Percentiles rank a stretch among this genome's conserved stretches.
Conservation (phyloP, 1,140 invertebrate species). For the Pemphigus obesinymphae region DNA sequence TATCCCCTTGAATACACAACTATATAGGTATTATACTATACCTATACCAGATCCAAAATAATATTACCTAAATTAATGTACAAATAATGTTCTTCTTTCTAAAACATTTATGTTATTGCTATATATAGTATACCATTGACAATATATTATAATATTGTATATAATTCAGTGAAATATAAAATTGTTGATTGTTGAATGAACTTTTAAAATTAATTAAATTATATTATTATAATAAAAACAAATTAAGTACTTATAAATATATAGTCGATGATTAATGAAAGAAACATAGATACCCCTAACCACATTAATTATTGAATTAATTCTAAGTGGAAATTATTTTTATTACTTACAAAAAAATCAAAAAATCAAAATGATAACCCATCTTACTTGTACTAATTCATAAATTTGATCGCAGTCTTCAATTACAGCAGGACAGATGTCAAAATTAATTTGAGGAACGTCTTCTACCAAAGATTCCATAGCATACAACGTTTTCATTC, state of each 20-base stretch:
- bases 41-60: too few relatives aligned
- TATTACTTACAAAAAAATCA: background rate
- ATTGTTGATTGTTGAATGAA: too few relatives aligned
- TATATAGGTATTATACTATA: too few relatives aligned
- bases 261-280: background rate
- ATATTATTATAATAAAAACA: background rate
- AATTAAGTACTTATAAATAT: background rate
- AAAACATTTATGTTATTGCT: too few relatives aligned
- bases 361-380: background rate
- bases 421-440: background rate
- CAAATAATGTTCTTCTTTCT: too few relatives aligned
- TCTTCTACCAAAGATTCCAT: conserved; percentile 23
- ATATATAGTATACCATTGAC: too few relatives aligned
- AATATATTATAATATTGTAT: too few relatives aligned
- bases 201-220: too few relatives aligned
- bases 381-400: conserved; percentile 16
- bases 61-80: too few relatives aligned
- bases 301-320: background rate
- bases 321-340: too few relatives aligned
- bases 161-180: too few relatives aligned
- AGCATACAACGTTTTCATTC: background rate
- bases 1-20: too few relatives aligned
- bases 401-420: conserved; percentile 21
- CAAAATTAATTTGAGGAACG: conserved; percentile 10
- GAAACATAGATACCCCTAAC: background rate